A percentile compares a stretch with the other conserved stretches of the same genome.
Evolutionary conservation across 2,113 vertebrate genomes (phyloP).

Genomic region (Siniperca knerii): DNA sequence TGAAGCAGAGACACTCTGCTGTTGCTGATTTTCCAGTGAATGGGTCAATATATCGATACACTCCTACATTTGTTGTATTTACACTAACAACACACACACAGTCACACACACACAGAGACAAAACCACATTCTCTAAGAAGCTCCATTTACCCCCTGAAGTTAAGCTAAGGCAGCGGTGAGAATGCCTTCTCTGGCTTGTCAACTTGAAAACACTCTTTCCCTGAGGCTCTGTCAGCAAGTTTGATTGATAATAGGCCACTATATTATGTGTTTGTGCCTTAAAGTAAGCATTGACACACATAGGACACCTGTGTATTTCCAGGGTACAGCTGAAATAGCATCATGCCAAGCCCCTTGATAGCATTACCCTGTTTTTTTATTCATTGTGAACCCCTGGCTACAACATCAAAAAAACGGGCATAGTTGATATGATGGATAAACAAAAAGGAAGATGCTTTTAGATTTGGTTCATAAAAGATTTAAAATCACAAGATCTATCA

Average conservation of each 20-base stretch:
- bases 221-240: slow-evolving; percentile 44
- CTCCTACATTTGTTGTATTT: slow-evolving; percentile 26
- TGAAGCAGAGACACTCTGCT: slow-evolving; percentile 39
- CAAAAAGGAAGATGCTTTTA: slow-evolving; percentile 26
- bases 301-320: background rate
- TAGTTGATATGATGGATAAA: background rate
- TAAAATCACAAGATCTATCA: slow-evolving; percentile 10
- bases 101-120: background rate
- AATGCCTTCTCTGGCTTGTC: slow-evolving; percentile 49
- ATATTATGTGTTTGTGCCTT: slow-evolving; percentile 38
- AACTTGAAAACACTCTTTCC: slow-evolving; percentile 46
- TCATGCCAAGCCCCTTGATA: background rate
- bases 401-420: slow-evolving; percentile 2
- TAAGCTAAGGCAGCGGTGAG: slow-evolving; percentile 39
- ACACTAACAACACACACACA: slow-evolving; percentile 12
- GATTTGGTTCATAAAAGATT: slow-evolving; percentile 43
- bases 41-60: slow-evolving; percentile 45
- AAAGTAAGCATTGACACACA: slow-evolving; percentile 20
- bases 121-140: slow-evolving; percentile 26
- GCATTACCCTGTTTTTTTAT: background rate
- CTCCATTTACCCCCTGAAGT: slow-evolving; percentile 60
- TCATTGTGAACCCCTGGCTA: background rate
- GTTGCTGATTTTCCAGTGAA: slow-evolving; percentile 48
- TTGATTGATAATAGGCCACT: slow-evolving; percentile 48
- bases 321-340: background rate